These are phyloP conservation scores for Oligia fasciuncula DNA, from an alignment of 2,888 invertebrate genomes.

Conservation along the genomic window DNA sequence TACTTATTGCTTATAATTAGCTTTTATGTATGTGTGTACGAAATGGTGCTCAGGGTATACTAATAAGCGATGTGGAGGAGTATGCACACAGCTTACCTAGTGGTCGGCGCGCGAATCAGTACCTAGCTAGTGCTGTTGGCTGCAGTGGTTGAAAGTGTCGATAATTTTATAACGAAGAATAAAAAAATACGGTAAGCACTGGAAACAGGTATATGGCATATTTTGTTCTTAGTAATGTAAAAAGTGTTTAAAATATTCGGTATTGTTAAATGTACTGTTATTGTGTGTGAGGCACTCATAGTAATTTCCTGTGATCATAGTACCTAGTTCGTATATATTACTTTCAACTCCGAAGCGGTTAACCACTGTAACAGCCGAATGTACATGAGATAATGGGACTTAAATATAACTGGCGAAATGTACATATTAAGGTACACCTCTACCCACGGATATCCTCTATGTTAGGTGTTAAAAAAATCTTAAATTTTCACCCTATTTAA, in stretches of 20 bases:
- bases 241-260: neutral
- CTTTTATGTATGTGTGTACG: neutral
- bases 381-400: no score
- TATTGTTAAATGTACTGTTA: neutral
- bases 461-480: neutral
- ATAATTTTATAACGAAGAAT: slow-evolving; percentile 7
- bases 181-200: no score
- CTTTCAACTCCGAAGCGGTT: no score
- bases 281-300: neutral
- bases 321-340: neutral
- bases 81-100: slow-evolving; percentile 53
- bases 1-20: neutral
- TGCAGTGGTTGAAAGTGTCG: slow-evolving; percentile 27
- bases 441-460: no score
- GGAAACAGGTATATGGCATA: neutral
- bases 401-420: no score
- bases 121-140: slow-evolving; percentile 17
- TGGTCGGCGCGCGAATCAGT: slow-evolving; percentile 20
- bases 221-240: neutral
- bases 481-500: neutral
- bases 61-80: slow-evolving; percentile 40
- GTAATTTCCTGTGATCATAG: neutral
- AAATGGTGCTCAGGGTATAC: neutral
- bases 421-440: no score
- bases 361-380: no score